Conservation (phyloP, 2,888 invertebrate genomes). For the Microplitis manilae region DNA sequence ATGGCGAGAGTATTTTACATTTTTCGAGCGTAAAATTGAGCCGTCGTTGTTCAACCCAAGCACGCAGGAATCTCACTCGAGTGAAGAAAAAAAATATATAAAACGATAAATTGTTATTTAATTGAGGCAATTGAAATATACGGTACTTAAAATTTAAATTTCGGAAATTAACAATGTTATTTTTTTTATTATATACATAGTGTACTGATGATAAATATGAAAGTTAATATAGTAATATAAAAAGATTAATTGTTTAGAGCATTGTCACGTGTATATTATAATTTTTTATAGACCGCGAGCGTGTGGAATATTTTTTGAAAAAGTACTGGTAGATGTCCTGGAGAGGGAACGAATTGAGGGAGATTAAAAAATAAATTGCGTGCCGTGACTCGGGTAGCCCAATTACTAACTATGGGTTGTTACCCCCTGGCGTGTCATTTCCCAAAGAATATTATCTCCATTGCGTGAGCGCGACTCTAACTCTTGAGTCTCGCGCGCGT, state of each 20-base stretch:
- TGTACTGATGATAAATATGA: too few relatives aligned
- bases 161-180: background rate
- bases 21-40: slow-evolving; percentile 33
- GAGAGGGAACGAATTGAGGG: slow-evolving; percentile 11
- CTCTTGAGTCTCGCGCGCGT: slow-evolving; percentile 43
- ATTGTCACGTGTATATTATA: slow-evolving; percentile 3
- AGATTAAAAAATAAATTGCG: slow-evolving; percentile 46
- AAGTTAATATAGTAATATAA: too few relatives aligned
- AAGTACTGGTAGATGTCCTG: background rate
- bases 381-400: slow-evolving; percentile 56
- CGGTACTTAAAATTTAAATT: background rate
- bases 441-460: slow-evolving; percentile 63
- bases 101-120: slow-evolving; percentile 18
- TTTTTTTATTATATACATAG: too few relatives aligned
- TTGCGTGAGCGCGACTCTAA: slow-evolving; percentile 59
- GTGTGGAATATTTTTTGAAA: background rate
- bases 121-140: background rate
- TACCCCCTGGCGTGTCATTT: slow-evolving; percentile 70
- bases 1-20: slow-evolving; percentile 28
- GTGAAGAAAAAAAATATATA: background rate
- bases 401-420: slow-evolving; percentile 69
- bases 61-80: slow-evolving; percentile 17
- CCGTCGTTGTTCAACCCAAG: slow-evolving; percentile 12
- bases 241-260: too few relatives aligned
- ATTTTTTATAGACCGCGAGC: background rate